phyloP scores from a whole-genome alignment of 2,888 invertebrate species.

The Pollenia angustigena region DNA sequence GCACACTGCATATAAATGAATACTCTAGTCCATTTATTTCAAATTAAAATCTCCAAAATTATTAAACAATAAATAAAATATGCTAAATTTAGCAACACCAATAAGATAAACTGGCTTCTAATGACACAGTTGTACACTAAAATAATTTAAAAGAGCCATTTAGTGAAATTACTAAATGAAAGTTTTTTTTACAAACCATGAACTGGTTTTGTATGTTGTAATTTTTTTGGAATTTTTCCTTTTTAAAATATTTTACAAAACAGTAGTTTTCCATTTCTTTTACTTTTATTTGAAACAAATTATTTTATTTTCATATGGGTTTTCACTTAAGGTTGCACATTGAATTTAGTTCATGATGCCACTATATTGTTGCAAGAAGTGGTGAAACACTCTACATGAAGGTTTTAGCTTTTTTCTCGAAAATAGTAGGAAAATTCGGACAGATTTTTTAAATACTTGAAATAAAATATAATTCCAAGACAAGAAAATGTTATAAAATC shows the following conservation, averaged over 20 bases:
- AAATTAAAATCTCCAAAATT: no score
- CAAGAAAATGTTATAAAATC: no score
- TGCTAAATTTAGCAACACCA: neutral
- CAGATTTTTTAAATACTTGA: neutral
- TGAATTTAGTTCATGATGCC: no score
- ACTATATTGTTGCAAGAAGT: no score
- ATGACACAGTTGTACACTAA: slow-evolving; percentile 24
- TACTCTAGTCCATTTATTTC: no score
- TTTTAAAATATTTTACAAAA: slow-evolving; percentile 16
- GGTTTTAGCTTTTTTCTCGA: no score
- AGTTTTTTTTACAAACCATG: no score
- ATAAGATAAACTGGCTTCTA: neutral
- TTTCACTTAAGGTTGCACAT: neutral
- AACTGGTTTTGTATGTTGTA: slow-evolving; percentile 15
- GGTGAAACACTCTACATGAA: no score
- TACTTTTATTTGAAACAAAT: neutral
- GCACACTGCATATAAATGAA: no score
- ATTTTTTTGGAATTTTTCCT: slow-evolving; percentile 10
- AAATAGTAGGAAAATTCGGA: no score
- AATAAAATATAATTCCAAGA: no score
- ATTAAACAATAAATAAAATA: neutral
- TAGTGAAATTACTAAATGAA: neutral
- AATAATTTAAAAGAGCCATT: neutral
- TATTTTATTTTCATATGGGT: neutral
- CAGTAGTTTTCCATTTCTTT: slow-evolving; percentile 3